Percentiles rank a stretch among this genome's conserved stretches.
These are phyloP conservation scores for Austrofundulus limnaeus DNA, from an alignment of 2,113 vertebrate genomes.

Conservation along the genomic window DNA sequence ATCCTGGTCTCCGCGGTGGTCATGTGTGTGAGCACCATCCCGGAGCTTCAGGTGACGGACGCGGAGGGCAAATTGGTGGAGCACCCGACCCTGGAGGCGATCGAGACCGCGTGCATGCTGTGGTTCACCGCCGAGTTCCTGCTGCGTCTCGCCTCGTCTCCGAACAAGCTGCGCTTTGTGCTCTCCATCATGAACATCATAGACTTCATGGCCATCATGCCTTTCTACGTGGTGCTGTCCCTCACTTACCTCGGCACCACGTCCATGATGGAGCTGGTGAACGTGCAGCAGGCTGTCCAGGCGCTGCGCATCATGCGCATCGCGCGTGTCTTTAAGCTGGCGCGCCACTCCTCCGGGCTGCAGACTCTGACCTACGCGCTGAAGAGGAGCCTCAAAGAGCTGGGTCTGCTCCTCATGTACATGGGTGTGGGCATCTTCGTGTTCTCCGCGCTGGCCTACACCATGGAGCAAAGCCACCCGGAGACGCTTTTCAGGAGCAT, in stretches of 20 bases:
- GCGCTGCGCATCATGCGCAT: constrained; percentile 93
- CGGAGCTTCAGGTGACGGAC: constrained; percentile 90
- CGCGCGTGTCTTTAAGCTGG: constrained; percentile 94
- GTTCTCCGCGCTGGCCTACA: constrained; percentile 94
- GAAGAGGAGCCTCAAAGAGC: constrained; percentile 93
- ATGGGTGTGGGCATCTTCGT: constrained; percentile 96
- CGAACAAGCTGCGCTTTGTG: constrained; percentile 88
- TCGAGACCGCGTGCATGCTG: constrained; percentile 92
- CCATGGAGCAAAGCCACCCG: constrained; percentile 94
- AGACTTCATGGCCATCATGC: constrained; percentile 91
- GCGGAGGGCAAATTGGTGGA: constrained; percentile 88
- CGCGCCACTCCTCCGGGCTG: constrained; percentile 92
- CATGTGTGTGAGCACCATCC: constrained; percentile 95
- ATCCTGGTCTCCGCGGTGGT: constrained; percentile 90
- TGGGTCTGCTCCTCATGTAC: constrained; percentile 95
- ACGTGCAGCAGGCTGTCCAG: constrained; percentile 94
- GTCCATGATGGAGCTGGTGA: constrained; percentile 90
- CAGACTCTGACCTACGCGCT: constrained; percentile 95
- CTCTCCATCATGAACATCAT: constrained; percentile 95
- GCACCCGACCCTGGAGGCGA: constrained; percentile 89
- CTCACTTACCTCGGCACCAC: constrained; percentile 89
- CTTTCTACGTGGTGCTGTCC: constrained; percentile 91
- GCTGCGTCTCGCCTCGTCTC: constrained; percentile 88
- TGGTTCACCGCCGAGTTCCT: constrained; percentile 96
- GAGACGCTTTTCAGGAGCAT: constrained; percentile 98